Evolutionary conservation across 2,797 vertebrate species (phyloP).

Genomic region (Pantherophis alleghaniensis): DNA sequence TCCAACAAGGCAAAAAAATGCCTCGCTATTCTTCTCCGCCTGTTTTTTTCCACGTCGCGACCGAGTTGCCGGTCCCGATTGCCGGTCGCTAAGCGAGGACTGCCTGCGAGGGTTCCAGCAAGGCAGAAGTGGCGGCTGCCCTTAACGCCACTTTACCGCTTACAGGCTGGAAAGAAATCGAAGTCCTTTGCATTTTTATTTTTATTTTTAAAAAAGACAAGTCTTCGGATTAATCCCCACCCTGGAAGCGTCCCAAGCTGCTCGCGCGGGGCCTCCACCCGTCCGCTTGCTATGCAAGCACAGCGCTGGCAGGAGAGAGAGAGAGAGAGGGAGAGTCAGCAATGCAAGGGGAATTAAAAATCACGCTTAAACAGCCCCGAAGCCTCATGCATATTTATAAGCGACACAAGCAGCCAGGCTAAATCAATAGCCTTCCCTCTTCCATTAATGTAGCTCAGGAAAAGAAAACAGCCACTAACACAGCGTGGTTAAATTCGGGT

Average conservation of each 20-base stretch:
- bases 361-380: constrained; percentile 68
- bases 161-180: not conserved
- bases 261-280: constrained; percentile 52
- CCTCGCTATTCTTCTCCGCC: too few species aligned
- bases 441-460: constrained; percentile 49
- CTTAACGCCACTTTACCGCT: not conserved
- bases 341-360: constrained; percentile 72
- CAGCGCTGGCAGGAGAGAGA: constrained; percentile 48
- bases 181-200: constrained; percentile 1
- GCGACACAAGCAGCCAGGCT: constrained; percentile 59
- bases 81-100: not conserved
- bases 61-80: too few species aligned
- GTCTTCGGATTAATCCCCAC: constrained; percentile 60
- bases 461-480: constrained; percentile 49
- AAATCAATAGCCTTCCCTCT: constrained; percentile 68
- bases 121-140: too few species aligned
- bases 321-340: constrained; percentile 59
- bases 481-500: constrained; percentile 27
- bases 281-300: constrained; percentile 61
- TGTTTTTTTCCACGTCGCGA: not conserved
- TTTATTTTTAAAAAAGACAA: constrained; percentile 8
- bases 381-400: constrained; percentile 79
- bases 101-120: not conserved
- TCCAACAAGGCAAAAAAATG: too few species aligned
- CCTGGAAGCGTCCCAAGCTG: constrained; percentile 61